These are phyloP conservation scores for Megaceryle maxima DNA, from an alignment of 2,113 vertebrate species.

Conservation along the genomic window DNA sequence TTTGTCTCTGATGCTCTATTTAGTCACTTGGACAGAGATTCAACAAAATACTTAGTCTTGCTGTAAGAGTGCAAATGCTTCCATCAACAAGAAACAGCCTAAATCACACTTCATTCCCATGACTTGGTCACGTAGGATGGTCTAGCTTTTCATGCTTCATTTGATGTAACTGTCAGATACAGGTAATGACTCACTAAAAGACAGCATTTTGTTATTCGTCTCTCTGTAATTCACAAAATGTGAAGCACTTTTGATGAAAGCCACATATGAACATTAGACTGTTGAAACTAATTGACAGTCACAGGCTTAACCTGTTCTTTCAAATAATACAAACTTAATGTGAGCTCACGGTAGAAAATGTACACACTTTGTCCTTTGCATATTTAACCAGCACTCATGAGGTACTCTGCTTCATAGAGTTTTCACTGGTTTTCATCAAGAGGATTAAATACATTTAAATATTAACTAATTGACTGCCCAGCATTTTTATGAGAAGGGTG, in stretches of 20 bases:
- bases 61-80: neutral
- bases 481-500: neutral
- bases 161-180: neutral
- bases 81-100: neutral
- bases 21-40: neutral
- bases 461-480: neutral
- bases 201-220: neutral
- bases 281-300: neutral
- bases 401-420: neutral
- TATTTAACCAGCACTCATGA: neutral
- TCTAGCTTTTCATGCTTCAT: neutral
- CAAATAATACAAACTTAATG: neutral
- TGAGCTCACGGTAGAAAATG: neutral
- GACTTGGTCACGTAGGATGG: rapidly evolving
- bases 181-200: neutral
- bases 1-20: neutral
- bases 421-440: neutral
- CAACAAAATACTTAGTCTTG: neutral
- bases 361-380: neutral
- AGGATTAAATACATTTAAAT: neutral
- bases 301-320: neutral
- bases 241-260: neutral
- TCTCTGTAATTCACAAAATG: neutral
- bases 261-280: rapidly evolving
- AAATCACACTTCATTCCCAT: neutral